A percentile compares a stretch with the other conserved stretches of the same genome.
These are phyloP conservation scores for Odontocolon sp. DNA, from an alignment of 2,888 invertebrate species.

Conservation along the genomic window DNA sequence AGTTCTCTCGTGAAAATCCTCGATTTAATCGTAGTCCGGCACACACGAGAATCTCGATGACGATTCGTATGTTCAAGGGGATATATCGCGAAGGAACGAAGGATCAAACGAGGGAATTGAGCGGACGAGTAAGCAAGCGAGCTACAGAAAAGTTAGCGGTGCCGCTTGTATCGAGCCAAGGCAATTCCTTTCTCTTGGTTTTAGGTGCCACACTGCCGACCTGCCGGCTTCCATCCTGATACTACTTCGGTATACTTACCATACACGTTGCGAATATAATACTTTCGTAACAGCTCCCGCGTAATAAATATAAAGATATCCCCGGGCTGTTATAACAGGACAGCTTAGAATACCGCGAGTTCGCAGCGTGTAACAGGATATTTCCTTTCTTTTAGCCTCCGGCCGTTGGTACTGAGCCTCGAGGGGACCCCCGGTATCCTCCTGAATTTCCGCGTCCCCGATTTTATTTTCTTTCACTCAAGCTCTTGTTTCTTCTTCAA, in stretches of 20 bases:
- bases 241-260: conserved; percentile 4
- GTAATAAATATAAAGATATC: conserved; percentile 53
- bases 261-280: conserved; percentile 40
- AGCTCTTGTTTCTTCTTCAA: neutral
- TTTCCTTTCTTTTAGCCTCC: conserved; percentile 14
- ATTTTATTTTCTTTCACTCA: neutral
- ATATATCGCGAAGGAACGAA: conserved; percentile 15
- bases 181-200: conserved; percentile 56
- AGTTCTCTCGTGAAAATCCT: neutral
- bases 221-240: neutral
- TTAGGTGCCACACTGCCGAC: conserved; percentile 32
- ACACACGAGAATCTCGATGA: conserved; percentile 17
- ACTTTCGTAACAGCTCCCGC: conserved; percentile 56
- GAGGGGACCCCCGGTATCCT: neutral
- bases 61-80: conserved; percentile 22
- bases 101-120: conserved; percentile 19
- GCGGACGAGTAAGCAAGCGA: conserved; percentile 24
- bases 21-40: conserved; percentile 28
- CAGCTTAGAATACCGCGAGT: conserved; percentile 26
- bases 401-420: conserved; percentile 4
- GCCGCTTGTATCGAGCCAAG: conserved; percentile 42
- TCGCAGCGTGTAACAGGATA: conserved; percentile 33
- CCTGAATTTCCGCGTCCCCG: neutral
- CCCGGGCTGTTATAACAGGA: conserved; percentile 40
- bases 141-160: conserved; percentile 38